Percentiles rank a stretch among this genome's conserved stretches.
Conservation (phyloP, 2,113 vertebrate genomes). For the Delphinapterus leucas region DNA sequence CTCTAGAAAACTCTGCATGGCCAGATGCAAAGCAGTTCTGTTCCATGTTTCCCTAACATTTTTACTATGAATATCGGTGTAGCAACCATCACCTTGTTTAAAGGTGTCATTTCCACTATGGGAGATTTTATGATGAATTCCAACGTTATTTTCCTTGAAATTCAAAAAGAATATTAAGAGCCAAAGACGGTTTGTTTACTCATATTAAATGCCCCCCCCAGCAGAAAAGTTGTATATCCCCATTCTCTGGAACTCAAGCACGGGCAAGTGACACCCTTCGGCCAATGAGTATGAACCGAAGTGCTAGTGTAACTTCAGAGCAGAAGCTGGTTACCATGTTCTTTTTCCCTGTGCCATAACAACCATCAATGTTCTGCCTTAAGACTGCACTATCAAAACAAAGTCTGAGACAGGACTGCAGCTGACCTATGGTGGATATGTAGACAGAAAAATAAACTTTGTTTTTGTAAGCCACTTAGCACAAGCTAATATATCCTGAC, state of each 20-base stretch:
- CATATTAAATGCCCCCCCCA: not conserved
- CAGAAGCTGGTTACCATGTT: not conserved
- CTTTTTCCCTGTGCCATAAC: accelerated
- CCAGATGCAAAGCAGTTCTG: not conserved
- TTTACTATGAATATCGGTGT: not conserved
- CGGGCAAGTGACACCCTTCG: not conserved
- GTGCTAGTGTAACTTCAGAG: not conserved
- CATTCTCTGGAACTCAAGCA: not conserved
- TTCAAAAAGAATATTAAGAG: not conserved
- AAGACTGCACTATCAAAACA: not conserved
- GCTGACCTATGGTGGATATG: not conserved
- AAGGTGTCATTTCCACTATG: not conserved
- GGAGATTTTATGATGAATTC: not conserved
- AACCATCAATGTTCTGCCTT: not conserved
- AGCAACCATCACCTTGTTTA: not conserved
- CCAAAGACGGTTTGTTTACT: not conserved
- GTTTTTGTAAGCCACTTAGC: not conserved
- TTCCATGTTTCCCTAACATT: not conserved
- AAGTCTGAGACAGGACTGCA: not conserved
- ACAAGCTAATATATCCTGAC: not conserved
- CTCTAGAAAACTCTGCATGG: not conserved
- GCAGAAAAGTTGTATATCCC: not conserved
- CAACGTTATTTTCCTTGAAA: not conserved
- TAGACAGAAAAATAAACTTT: not conserved
- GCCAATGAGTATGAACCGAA: not conserved